Base-by-base conservation (phyloP, 2,888 invertebrate genomes). In the Caenorhabditis japonica region DNA sequence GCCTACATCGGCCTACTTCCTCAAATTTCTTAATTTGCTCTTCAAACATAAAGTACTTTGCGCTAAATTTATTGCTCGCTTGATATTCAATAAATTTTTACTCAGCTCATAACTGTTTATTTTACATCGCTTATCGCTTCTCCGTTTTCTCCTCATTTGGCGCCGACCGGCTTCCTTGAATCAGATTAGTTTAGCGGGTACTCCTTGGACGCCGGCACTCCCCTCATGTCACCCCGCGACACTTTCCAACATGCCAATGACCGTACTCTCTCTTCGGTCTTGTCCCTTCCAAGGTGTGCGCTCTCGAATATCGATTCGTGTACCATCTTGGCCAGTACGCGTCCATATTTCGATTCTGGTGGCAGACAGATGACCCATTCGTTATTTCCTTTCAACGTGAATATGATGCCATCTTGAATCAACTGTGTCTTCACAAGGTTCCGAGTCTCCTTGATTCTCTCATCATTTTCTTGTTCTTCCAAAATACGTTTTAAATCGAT, bases 271-370 rank as follows among this genome's bases (percentile, higher is more conserved):
- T 47, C 30, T 17, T 33, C 30, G 5, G 47, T 47, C 17, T 47
- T 47, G 2, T 47, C 33, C 2, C n/a, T 3, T 33, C 47, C 47
- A 4, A 47, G n/a, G 10, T 33, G 47, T 3, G 47, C 47, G 12
- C 47, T 47, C 19, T 47, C 47, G 7, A 47, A 33, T n/a, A 47
- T 15, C 4, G 30, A 47, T 10, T 30, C 30, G 25, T 33, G 47
- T 8, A 46, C 17, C 23, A 4, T 7, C 12, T 10, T 46, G 27
- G 27, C 17, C 46, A 46, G 10, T 2, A 27, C 4, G n/a, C 30
- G 25, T n/a, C 27, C 46, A 27, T 46, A 46, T 46, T 25, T 46
- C 4, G 46, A 27, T 4, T 27, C 21, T 25, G 46, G 23, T 27
- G 46, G 46, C 3, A 46, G 27, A n/a, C 46, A 21, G 12, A 46